These are phyloP conservation scores for Sebastes cheni DNA, from an alignment of 2,797 vertebrate species.

Conservation along the genomic window DNA sequence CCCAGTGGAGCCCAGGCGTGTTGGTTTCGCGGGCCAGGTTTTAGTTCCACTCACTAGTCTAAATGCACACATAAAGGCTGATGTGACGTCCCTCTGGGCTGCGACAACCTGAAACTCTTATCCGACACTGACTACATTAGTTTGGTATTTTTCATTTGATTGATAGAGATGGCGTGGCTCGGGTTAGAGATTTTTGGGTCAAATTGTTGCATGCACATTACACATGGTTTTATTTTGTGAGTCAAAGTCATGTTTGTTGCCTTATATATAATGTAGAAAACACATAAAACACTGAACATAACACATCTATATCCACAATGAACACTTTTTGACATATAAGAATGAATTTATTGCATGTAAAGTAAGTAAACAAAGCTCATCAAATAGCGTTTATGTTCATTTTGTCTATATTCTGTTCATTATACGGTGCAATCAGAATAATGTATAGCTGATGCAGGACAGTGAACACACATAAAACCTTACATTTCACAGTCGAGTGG, in stretches of 20 bases:
- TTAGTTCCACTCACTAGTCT: conserved; percentile 79
- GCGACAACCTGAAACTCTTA: conserved; percentile 47
- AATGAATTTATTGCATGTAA: not conserved
- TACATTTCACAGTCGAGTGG: conserved; percentile 37
- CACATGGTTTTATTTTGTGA: conserved; percentile 26
- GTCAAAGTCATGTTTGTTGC: conserved; percentile 28
- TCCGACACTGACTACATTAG: conserved; percentile 45
- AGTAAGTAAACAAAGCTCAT: not conserved
- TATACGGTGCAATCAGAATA: not conserved
- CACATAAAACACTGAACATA: not conserved
- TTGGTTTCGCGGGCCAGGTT: conserved; percentile 66
- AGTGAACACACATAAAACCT: conserved; percentile 15
- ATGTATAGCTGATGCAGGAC: not conserved
- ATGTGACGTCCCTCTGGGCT: conserved; percentile 62
- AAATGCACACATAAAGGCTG: conserved; percentile 63
- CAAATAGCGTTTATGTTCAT: not conserved
- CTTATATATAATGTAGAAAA: conserved; percentile 70
- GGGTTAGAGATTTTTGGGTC: conserved; percentile 9
- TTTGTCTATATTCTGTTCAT: not conserved
- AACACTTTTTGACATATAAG: not conserved
- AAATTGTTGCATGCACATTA: conserved; percentile 25
- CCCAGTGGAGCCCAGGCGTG: conserved; percentile 51
- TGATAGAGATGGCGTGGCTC: conserved; percentile 30
- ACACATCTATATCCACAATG: not conserved
- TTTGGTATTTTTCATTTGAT: conserved; percentile 49